These are phyloP conservation scores for Tenthredo scrophulariae DNA, from an alignment of 2,888 invertebrate genomes.

Conservation along the genomic window DNA sequence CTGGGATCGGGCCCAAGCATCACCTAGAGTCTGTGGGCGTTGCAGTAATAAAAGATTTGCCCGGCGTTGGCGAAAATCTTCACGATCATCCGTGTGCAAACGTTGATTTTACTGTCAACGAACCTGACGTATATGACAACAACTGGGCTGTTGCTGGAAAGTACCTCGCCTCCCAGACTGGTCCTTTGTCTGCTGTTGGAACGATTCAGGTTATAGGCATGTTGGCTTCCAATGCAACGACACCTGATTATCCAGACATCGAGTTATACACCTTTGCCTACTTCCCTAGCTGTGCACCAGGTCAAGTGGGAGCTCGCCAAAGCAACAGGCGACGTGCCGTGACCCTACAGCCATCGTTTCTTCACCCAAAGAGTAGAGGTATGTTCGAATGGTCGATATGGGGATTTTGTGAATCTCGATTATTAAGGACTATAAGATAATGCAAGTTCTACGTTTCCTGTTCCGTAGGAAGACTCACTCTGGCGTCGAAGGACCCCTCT, in stretches of 20 bases:
- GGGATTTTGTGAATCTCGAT: too few species aligned
- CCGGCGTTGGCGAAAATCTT: constrained; percentile 85
- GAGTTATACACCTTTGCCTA: constrained; percentile 85
- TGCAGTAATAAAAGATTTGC: constrained; percentile 81
- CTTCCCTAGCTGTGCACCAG: constrained; percentile 82
- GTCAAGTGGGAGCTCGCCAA: constrained; percentile 76
- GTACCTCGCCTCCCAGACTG: constrained; percentile 82
- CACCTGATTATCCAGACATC: constrained; percentile 83
- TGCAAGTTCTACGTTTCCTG: neutral
- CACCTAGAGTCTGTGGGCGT: constrained; percentile 82
- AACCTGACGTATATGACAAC: constrained; percentile 79
- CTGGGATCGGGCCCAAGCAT: constrained; percentile 84
- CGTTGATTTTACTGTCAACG: constrained; percentile 80
- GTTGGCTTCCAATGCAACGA: constrained; percentile 82
- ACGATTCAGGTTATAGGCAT: constrained; percentile 78
- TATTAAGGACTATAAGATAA: neutral
- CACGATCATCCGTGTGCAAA: constrained; percentile 85
- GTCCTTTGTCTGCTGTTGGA: constrained; percentile 83
- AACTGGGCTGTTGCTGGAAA: constrained; percentile 83
- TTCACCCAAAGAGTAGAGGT: constrained; percentile 85
- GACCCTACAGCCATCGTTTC: constrained; percentile 79
- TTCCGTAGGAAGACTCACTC: constrained; percentile 78
- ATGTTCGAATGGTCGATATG: neutral
- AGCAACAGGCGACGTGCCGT: constrained; percentile 67
- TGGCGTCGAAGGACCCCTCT: constrained; percentile 85